Base-by-base conservation (phyloP, 2,113 vertebrate species). In the Xyliphius kryptos region DNA sequence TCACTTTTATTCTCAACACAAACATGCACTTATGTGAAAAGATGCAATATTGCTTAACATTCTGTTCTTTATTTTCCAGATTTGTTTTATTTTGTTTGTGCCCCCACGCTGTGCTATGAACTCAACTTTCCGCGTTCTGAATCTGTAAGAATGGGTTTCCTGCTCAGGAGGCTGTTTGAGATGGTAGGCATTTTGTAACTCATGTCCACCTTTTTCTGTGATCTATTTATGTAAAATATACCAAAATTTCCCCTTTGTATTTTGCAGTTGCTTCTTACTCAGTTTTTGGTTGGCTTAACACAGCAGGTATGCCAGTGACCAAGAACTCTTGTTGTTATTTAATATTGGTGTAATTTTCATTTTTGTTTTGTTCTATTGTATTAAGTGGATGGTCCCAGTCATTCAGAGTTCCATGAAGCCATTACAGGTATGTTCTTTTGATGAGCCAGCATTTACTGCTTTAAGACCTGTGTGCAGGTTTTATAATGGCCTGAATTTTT, bases 331-430 rank as follows among this genome's bases (percentile, higher is more conserved):
- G n/a, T n/a, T n/a, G n/a, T n/a, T n/a, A n/a, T n/a, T n/a, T n/a
- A n/a, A n/a, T n/a, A n/a, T n/a, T n/a, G n/a, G n/a, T n/a, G n/a
- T n/a, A 7, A 3, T 19, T 13, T 12, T 22, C 36, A 51, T 13
- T 47, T n/a, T 21, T 58, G 21, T 16, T 32, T 21, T 26, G 61
- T 66, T 19, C n/a, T 36, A n/a, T 52, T 68, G 14, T 67, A 26
- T 74, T 68, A 59, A 95, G 93, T 95, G 93, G 93, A 92, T 95
- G 88, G 86, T 95, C 36, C 93, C 93, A 37, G 85, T 92, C 38
- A 92, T 95, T 71, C 88, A 89, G 74, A 95, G 92, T 77, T 95
- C 92, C 58, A 95, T 95, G 93, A 93, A 94, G 67, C 91, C 93
- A 9, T 87, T 94, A 14, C 87, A 89, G 88, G 93, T 94, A 76